phyloP scores from a whole-genome alignment of 1,140 invertebrate species.

The Bombus breviceps region DNA sequence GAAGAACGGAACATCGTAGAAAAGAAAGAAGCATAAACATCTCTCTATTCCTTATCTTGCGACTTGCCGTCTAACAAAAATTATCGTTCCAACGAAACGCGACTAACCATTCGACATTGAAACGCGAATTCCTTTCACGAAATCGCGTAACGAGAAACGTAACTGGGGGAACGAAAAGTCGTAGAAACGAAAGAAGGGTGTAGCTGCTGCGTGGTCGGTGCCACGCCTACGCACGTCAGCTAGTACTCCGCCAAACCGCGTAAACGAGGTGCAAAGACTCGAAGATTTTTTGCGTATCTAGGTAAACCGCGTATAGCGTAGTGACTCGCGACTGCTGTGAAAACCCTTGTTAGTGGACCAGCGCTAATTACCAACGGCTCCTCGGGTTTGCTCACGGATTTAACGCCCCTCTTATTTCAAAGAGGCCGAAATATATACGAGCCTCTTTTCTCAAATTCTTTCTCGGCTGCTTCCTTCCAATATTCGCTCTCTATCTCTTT shows the following conservation, averaged over 20 bases:
- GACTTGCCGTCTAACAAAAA: neutral
- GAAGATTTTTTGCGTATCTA: slow-evolving; percentile 57
- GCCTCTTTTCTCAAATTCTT: slow-evolving; percentile 58
- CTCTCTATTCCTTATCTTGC: neutral
- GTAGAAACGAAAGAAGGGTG: neutral
- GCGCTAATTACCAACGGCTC: slow-evolving; percentile 76
- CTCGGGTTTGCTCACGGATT: slow-evolving; percentile 75
- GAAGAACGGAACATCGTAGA: neutral
- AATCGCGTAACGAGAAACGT: no score
- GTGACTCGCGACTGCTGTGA: slow-evolving; percentile 56
- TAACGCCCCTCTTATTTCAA: slow-evolving; percentile 74
- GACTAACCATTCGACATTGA: neutral
- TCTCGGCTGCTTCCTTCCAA: neutral
- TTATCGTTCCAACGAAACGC: neutral
- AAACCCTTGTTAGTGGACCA: slow-evolving; percentile 75
- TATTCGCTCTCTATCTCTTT: neutral
- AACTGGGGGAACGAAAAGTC: no score
- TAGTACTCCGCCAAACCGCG: neutral
- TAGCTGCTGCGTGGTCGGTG: slow-evolving; percentile 9
- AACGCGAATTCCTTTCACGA: no score
- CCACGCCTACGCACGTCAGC: slow-evolving; percentile 48
- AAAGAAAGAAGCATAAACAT: neutral
- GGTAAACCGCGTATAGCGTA: slow-evolving; percentile 57
- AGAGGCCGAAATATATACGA: slow-evolving; percentile 67
- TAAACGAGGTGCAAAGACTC: slow-evolving; percentile 58